A percentile compares a stretch with the other conserved stretches of the same genome.
Conservation (phyloP, 2,113 vertebrate species). For the Coregonus clupeaformis region DNA sequence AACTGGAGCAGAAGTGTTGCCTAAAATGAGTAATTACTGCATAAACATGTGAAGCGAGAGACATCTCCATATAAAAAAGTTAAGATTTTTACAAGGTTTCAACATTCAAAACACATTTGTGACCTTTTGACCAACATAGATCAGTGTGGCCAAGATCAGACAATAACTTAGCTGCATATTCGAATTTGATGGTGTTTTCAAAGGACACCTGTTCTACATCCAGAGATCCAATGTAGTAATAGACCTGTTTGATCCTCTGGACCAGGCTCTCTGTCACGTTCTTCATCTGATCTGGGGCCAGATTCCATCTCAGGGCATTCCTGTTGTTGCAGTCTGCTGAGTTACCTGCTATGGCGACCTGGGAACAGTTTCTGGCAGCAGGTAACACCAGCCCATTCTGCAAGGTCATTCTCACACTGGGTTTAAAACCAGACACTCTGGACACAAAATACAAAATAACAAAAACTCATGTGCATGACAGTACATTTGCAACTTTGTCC, state of each 20-base stretch:
- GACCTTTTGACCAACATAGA: background rate
- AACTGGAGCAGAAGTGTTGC: no score
- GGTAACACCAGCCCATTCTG: slow-evolving; percentile 61
- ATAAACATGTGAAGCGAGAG: no score
- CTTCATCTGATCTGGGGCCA: slow-evolving; percentile 83
- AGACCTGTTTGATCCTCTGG: slow-evolving; percentile 77
- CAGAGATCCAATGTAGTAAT: slow-evolving; percentile 79
- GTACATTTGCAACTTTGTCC: background rate
- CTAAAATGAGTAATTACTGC: no score
- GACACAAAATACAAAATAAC: background rate
- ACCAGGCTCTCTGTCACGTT: slow-evolving; percentile 80
- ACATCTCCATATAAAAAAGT: no score
- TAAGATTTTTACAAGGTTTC: no score
- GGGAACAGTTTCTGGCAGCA: slow-evolving; percentile 62
- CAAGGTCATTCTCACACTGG: slow-evolving; percentile 78
- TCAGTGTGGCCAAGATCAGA: background rate
- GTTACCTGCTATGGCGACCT: slow-evolving; percentile 17
- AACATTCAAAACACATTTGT: background rate
- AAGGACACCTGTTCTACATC: slow-evolving; percentile 78
- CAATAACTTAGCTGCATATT: slow-evolving; percentile 81
- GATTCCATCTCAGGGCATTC: slow-evolving; percentile 84
- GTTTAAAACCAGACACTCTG: slow-evolving; percentile 36
- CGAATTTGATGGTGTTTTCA: slow-evolving; percentile 86
- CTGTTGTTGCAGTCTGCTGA: slow-evolving; percentile 17
- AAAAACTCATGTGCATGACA: background rate